Evolutionary conservation across 2,113 vertebrate genomes (phyloP), one percentile per base, ranked within the genome.

Genomic region (Zosterops hypoxanthus): DNA sequence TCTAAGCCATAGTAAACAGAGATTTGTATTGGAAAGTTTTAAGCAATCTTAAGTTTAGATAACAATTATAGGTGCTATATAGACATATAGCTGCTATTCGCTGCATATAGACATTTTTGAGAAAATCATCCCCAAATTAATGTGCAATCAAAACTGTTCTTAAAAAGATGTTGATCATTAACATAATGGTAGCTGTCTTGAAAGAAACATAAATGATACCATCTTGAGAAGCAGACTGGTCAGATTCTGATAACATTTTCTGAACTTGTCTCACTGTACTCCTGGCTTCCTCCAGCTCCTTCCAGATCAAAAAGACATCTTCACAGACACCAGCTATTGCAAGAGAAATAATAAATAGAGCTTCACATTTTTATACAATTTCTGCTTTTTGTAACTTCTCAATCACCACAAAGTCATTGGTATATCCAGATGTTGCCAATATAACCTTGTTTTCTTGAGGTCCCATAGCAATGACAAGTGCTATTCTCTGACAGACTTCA

Each of bases 271-370:
- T 95, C 36, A 98, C 59, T 3, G 94, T 98, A 81, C 75, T 97
- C 63, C 59, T 96, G 53, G 98, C 98, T 96, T 98, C 97, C n/a
- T 98, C 97, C 90, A 98, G 28, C 75, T 99, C 98, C 34, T 83
- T 98, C 98, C 98, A 98, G 57, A 99, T 97, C 91, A 98, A 93
- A 82, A 98, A 98, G 36, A 98, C 97, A 55, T 99, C 98, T 94
- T 98, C 98, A 96, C 96, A 47, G 78, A 98, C 97, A 64, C 97
- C 98, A 46, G 96, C 97, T 55, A 97, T 98, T 97, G 69, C 28
- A 98, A 79, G 61, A 95, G 46, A 88, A 92, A 94, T 75, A 31
- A 86, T 17, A 64, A 47, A 76, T 1, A 88, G 9, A 83, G 70
- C 6, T 81, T 78, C 28, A 56, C 2, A 17, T 77, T 95, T 77